A percentile compares a stretch with the other conserved stretches of the same genome.
These are phyloP conservation scores for Trachelus iudaicus DNA, from an alignment of 2,888 invertebrate species.

Conservation along the genomic window DNA sequence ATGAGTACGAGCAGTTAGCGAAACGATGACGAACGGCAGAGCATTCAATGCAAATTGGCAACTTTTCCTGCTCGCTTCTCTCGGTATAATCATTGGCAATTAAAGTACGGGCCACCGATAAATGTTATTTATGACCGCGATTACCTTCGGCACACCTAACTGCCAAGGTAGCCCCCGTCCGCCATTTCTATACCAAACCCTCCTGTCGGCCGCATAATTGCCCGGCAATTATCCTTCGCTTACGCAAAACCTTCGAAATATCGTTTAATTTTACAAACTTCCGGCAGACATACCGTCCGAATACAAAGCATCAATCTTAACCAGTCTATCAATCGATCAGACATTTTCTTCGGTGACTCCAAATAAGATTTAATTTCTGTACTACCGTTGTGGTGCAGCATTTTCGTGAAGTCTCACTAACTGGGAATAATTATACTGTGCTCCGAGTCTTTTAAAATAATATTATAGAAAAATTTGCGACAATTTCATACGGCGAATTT, in stretches of 20 bases:
- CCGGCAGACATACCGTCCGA: neutral
- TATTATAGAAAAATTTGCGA: slow-evolving; percentile 42
- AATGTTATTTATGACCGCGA: slow-evolving; percentile 60
- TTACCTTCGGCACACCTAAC: slow-evolving; percentile 56
- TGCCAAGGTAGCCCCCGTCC: slow-evolving; percentile 30
- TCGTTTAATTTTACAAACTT: slow-evolving; percentile 5
- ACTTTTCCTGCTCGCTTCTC: slow-evolving; percentile 42
- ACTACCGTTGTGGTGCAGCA: neutral
- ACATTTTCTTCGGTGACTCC: neutral
- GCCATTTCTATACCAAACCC: slow-evolving; percentile 18
- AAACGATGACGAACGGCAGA: slow-evolving; percentile 32
- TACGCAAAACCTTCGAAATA: slow-evolving; percentile 37
- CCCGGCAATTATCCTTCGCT: slow-evolving; percentile 44
- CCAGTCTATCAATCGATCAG: neutral
- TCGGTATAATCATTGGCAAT: slow-evolving; percentile 59
- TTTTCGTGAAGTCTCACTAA: neutral
- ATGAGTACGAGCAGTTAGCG: neutral
- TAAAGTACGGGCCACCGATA: slow-evolving; percentile 50
- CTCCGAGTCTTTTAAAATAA: slow-evolving; percentile 34
- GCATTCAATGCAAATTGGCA: slow-evolving; percentile 53
- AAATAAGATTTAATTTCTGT: neutral
- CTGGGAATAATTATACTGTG: neutral
- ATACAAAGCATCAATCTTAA: neutral
- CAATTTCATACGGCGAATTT: slow-evolving; percentile 10
- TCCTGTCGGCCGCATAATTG: slow-evolving; percentile 41